Conservation (phyloP, 2,113 vertebrate genomes). For the Mirounga angustirostris region DNA sequence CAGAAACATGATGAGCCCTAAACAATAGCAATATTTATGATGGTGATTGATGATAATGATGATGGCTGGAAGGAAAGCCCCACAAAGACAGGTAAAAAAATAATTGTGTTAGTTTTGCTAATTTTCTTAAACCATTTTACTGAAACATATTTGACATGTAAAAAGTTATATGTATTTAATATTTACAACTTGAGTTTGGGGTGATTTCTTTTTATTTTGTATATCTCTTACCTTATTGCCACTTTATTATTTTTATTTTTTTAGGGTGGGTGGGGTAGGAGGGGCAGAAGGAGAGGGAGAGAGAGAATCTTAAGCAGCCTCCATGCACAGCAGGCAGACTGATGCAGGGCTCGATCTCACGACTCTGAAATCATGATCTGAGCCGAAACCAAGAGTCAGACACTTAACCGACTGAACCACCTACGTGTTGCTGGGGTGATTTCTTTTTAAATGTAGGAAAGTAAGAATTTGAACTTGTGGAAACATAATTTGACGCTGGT, state of each 20-base stretch:
- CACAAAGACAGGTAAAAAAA: neutral
- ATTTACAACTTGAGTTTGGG: neutral
- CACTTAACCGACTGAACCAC: neutral
- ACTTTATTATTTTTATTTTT: neutral
- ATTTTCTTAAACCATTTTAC: neutral
- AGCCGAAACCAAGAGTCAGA: neutral
- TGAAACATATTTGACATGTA: neutral
- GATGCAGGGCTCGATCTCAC: neutral
- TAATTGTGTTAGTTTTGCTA: neutral
- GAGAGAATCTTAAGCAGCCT: neutral
- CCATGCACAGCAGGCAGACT: neutral
- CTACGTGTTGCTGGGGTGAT: neutral
- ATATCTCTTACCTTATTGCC: neutral
- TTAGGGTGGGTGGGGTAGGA: neutral
- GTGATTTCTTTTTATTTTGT: neutral
- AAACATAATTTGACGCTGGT: neutral
- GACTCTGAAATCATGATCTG: neutral
- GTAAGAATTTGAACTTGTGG: conserved; percentile 25
- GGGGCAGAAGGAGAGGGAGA: neutral
- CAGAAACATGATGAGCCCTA: neutral
- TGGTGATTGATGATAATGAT: neutral
- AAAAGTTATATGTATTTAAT: neutral
- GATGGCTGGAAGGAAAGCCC: neutral
- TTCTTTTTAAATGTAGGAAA: neutral
- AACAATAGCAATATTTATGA: neutral